Conservation (phyloP, 1,140 invertebrate genomes). For the Pinna nobilis region DNA sequence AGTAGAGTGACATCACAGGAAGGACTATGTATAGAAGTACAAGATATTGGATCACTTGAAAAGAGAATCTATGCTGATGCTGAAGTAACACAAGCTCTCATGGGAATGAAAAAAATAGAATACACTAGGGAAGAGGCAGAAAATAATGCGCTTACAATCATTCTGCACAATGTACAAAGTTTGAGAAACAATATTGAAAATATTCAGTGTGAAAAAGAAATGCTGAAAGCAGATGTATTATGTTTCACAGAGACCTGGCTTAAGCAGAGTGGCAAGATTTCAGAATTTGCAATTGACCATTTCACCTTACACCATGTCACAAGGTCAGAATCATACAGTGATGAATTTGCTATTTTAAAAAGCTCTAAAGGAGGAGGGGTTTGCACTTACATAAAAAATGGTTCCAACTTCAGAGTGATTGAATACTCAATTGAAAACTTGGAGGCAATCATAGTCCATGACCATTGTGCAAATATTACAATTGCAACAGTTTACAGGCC, state of each 20-base stretch:
- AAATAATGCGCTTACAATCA: background rate
- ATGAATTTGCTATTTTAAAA: background rate
- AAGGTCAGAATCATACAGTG: background rate
- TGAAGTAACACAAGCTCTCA: conserved; percentile 4
- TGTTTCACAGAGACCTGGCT: conserved; percentile 30
- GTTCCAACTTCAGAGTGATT: background rate
- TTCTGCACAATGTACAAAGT: conserved; percentile 7
- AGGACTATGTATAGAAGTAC: background rate
- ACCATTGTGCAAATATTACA: background rate
- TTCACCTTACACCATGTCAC: background rate
- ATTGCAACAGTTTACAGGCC: conserved; percentile 1
- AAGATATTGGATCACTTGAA: background rate
- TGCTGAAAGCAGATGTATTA: conserved; percentile 7
- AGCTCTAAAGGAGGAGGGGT: background rate
- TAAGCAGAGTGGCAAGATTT: background rate
- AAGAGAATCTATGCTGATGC: conserved; percentile 23
- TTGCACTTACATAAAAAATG: background rate
- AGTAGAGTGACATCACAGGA: conserved; percentile 7
- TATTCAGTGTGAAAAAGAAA: background rate
- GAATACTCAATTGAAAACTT: background rate
- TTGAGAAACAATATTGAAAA: background rate
- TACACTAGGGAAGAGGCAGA: background rate
- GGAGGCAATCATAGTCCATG: background rate
- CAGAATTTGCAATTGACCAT: background rate
- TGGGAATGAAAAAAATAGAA: conserved; percentile 9